A percentile compares a stretch with the other conserved stretches of the same genome.
phyloP scores from a whole-genome alignment of 92 coral and sea anemone species.

The Epizoanthus fatuus region DNA sequence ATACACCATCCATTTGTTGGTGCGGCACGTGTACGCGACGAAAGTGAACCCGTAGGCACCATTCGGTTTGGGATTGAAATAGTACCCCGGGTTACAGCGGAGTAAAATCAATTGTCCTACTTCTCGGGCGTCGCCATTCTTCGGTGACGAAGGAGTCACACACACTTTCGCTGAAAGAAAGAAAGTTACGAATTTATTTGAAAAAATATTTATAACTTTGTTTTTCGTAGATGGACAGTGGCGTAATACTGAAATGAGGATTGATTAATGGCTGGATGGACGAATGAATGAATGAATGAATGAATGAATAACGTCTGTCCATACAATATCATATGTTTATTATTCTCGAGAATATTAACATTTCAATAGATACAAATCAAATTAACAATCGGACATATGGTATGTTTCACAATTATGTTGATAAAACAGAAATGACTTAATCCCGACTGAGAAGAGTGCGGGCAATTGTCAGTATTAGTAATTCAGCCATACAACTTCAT shows the following conservation, averaged over 20 bases:
- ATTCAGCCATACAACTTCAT: not conserved
- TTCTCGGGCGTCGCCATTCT: conserved; percentile 50
- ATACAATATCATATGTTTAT: too few relatives aligned
- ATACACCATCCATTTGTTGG: conserved; percentile 62
- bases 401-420: too few relatives aligned
- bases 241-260: not conserved
- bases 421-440: not conserved
- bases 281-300: too few relatives aligned
- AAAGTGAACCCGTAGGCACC: conserved; percentile 37
- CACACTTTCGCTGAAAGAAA: conserved; percentile 61
- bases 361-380: too few relatives aligned
- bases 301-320: too few relatives aligned
- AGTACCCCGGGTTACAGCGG: conserved; percentile 67
- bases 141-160: conserved; percentile 54
- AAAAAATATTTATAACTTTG: not conserved
- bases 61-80: conserved; percentile 78
- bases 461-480: not conserved
- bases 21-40: conserved; percentile 59
- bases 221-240: not conserved
- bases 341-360: too few relatives aligned
- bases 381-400: too few relatives aligned
- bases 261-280: not conserved
- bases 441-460: not conserved
- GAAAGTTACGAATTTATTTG: not conserved
- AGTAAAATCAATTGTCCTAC: conserved; percentile 2